Evolutionary conservation across 1,140 invertebrate genomes (phyloP).

Genomic region (Lutraria rhynchaena): DNA sequence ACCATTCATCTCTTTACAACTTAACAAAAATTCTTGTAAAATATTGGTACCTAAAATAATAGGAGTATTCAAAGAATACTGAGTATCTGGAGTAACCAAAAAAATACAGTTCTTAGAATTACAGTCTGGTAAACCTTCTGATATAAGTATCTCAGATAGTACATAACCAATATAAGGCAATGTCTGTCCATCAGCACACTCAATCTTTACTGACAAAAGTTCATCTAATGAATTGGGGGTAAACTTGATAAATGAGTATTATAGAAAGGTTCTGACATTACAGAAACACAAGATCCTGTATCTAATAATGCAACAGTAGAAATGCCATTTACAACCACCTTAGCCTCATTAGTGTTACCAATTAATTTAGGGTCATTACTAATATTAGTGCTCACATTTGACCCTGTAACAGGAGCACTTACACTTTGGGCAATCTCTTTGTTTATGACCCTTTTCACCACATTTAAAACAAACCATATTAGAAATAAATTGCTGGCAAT

Average conservation of each 20-base stretch:
- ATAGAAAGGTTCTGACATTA: constrained; percentile 34
- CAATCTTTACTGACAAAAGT: constrained; percentile 55
- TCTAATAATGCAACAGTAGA: constrained; percentile 22
- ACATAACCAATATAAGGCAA: constrained; percentile 41
- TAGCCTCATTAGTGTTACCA: constrained; percentile 10
- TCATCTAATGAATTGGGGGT: too few species aligned
- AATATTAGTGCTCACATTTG: constrained; percentile 30
- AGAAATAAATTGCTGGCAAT: neutral
- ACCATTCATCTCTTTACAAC: constrained; percentile 26
- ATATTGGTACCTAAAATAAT: constrained; percentile 44
- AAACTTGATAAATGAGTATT: too few species aligned
- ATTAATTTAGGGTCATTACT: constrained; percentile 23
- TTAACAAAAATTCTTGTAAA: neutral
- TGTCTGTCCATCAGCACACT: constrained; percentile 57
- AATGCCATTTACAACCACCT: constrained; percentile 15
- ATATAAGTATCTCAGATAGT: constrained; percentile 6
- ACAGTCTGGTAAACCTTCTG: neutral
- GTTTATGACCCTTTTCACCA: constrained; percentile 8
- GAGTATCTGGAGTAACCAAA: constrained; percentile 36
- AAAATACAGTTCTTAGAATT: constrained; percentile 9
- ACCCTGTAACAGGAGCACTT: constrained; percentile 37
- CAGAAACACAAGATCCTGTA: constrained; percentile 46
- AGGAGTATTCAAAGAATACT: constrained; percentile 33
- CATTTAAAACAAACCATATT: constrained; percentile 1
- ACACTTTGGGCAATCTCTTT: constrained; percentile 9